Evolutionary conservation across 2,888 invertebrate species (phyloP).

Genomic region (Sphecodes monilicornis): DNA sequence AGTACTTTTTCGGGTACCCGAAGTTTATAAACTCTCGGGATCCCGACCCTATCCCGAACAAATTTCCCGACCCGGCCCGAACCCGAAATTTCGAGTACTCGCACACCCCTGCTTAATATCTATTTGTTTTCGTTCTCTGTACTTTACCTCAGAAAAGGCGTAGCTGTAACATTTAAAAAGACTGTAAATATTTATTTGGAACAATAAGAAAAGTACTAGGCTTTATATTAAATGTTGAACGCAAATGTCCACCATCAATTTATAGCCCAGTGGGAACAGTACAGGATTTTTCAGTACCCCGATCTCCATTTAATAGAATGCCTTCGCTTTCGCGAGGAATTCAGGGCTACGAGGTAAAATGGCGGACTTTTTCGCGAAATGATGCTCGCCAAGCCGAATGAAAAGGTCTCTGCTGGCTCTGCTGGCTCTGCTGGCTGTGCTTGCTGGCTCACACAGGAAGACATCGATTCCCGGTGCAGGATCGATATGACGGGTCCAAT

Average conservation of each 20-base stretch:
- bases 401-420: constrained; percentile 20
- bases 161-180: too few species aligned
- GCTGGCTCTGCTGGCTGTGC: neutral
- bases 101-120: too few species aligned
- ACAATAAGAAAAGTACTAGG: neutral
- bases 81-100: too few species aligned
- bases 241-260: neutral
- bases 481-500: constrained; percentile 71
- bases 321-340: neutral
- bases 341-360: too few species aligned
- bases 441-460: constrained; percentile 12
- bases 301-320: neutral
- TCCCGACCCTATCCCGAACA: too few species aligned
- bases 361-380: constrained; percentile 2
- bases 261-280: neutral
- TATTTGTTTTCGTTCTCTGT: too few species aligned
- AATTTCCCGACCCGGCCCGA: too few species aligned
- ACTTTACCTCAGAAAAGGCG: too few species aligned
- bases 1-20: too few species aligned
- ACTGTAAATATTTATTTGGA: neutral
- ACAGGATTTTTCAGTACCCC: neutral
- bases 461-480: constrained; percentile 30
- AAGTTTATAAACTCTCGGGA: too few species aligned
- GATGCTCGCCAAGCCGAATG: neutral
- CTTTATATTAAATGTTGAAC: neutral